Percentiles rank a stretch among this genome's conserved stretches.
phyloP scores from a whole-genome alignment of 2,888 invertebrate genomes.

The Tethea ocularis region DNA sequence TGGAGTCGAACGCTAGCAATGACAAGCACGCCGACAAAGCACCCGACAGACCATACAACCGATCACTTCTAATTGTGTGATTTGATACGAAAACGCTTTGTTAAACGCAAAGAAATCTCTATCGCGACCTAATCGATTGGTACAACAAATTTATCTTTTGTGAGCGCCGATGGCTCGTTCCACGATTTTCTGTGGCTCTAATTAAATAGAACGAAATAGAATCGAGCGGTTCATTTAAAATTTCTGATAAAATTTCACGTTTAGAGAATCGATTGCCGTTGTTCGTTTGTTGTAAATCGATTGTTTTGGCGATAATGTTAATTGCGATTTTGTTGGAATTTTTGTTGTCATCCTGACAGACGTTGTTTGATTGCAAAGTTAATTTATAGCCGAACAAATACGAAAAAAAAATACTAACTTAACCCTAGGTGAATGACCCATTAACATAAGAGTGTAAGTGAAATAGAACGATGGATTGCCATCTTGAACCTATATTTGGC shows the following conservation, averaged over 20 bases:
- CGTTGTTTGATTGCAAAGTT: background rate
- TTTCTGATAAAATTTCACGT: conserved; percentile 31
- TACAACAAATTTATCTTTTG: conserved; percentile 76
- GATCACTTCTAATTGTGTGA: conserved; percentile 83
- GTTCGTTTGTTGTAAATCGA: conserved; percentile 13
- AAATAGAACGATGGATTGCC: no score
- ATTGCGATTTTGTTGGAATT: conserved; percentile 16
- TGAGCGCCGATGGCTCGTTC: conserved; percentile 51
- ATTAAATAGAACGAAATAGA: conserved; percentile 62
- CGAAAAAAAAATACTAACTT: no score
- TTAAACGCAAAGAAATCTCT: conserved; percentile 74
- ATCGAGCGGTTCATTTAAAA: conserved; percentile 42
- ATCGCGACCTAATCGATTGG: conserved; percentile 55
- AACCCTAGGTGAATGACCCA: no score
- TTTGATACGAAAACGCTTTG: conserved; percentile 82
- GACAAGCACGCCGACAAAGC: conserved; percentile 78
- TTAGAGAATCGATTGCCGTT: background rate
- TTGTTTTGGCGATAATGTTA: conserved; percentile 21
- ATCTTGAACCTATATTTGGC: no score
- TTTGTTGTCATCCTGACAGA: conserved; percentile 9
- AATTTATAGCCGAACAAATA: background rate
- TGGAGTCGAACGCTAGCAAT: conserved; percentile 52
- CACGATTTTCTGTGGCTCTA: conserved; percentile 50
- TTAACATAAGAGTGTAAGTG: no score
- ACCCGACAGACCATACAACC: conserved; percentile 62